Evolutionary conservation across 2,113 vertebrate genomes (phyloP), one percentile per base, ranked within the genome.

Genomic region (Percopsis transmontana): DNA sequence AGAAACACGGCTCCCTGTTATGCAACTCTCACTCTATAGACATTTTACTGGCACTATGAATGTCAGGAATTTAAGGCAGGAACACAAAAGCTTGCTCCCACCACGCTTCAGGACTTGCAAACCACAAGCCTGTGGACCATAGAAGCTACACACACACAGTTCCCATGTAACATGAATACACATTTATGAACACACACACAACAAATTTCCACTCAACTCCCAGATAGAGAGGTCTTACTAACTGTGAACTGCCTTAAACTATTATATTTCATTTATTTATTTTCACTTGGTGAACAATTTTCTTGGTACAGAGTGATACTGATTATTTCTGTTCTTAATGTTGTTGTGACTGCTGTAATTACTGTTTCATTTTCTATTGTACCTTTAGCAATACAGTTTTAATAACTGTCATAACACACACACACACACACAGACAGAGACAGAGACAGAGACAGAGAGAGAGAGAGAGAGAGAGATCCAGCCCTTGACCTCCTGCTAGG

Each of bases 41-140:
- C 70, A 56, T 82, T 65, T 81, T 73, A 85, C 62, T 81, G 77
- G 57, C 76, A 65, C 76, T 69, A 77, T 78, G 84, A 87, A 85
- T 66, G 78, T 45, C 50, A 72, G 87, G 89, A 92, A 92, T 92
- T 79, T 81, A 74, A 85, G 90, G 90, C 90, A 85, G 59, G 67
- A 81, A 80, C 86, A 91, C 87, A 90, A 90, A 86, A 85, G 84
- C 82, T 52, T 70, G 54, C 61, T 65, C 39, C 18, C 66, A 58
- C 77, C 60, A 39, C 48, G 55, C 59, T 54, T 67, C 62, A 59
- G 62, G 72, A 57, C 72, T 80, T 6, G 23, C 66, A 77, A 85
- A 66, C 83, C 80, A 78, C 86, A 84, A 68, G 81, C 76, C 55
- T 85, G 87, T 0, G 75, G 85, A 77, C 21, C 68, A 20, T 62